Conservation (phyloP, 2,888 invertebrate genomes). For the Acanthococcus lagerstroemiae region DNA sequence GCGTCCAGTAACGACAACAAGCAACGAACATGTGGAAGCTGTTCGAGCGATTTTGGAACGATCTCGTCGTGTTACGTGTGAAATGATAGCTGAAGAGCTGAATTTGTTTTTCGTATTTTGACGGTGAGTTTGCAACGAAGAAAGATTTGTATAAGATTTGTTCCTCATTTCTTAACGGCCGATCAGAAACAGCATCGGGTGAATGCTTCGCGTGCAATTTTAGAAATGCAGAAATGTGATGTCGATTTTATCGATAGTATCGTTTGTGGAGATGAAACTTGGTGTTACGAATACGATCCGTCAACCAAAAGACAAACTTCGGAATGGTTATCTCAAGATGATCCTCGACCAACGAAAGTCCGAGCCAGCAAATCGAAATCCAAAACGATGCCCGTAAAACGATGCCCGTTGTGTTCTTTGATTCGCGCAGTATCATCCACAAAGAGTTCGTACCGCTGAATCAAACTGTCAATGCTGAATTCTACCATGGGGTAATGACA, state of each 20-base stretch:
- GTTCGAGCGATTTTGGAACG: constrained; percentile 8
- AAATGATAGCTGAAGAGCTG: constrained; percentile 14
- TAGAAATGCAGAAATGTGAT: too few species aligned
- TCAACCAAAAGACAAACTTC: background rate
- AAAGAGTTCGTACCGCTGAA: constrained; percentile 17
- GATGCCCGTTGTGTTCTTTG: constrained; percentile 7
- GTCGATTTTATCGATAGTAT: too few species aligned
- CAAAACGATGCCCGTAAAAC: background rate
- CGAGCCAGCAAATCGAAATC: background rate
- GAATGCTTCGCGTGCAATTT: constrained; percentile 14
- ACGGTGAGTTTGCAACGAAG: constrained; percentile 34
- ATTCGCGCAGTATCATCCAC: too few species aligned
- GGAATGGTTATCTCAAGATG: background rate
- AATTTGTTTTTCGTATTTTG: constrained; percentile 10
- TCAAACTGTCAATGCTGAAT: constrained; percentile 22
- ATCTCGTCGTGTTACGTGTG: constrained; percentile 7
- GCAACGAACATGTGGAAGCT: constrained; percentile 10
- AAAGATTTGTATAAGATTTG: constrained; percentile 36
- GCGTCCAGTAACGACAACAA: background rate
- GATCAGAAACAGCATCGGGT: constrained; percentile 33
- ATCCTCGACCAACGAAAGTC: background rate
- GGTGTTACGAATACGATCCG: background rate
- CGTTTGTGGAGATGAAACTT: background rate
- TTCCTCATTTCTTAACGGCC: constrained; percentile 35
- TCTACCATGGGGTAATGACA: constrained; percentile 18